Base-by-base conservation (phyloP, 2,888 invertebrate species). In the Hirudinaria manillensis region DNA sequence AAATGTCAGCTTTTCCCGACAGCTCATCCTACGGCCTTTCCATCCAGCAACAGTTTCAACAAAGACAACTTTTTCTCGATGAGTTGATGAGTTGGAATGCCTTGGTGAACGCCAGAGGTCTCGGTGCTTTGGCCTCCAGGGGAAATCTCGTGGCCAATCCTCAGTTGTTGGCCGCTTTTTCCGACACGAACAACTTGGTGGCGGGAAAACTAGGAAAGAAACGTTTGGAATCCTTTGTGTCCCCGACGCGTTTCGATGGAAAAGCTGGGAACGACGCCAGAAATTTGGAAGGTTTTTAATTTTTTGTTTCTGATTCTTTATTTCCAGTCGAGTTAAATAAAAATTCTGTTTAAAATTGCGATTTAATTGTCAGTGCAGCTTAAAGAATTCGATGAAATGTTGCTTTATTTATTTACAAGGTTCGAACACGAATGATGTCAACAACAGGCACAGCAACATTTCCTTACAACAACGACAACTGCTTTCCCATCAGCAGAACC, bases 51-150 rank as follows among this genome's bases (percentile, higher is more conserved):
- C 32, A 68, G n/a, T 34, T 34, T 32, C 68, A 68, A 6, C 68
- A 68, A n/a, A 3, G 36, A 34, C 68, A 68, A 34, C 68, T 34
- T 34, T 36, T 68, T n/a, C 36, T 68, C 34, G 68, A 68, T 16
- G 68, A 68, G 34, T 32, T 68, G n/a, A 29, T 68, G 68, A 68
- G 32, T 6, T 68, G 68, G 68, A 68, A 68, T 32, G 61, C 61
- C 24, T 2, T 61, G 29, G 61, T 45, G 13, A 45, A 45, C 10
- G 61, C 61, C 61, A 61, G 61, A 29, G 29, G 29, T 61, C 61
- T 61, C 61, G 19, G 61, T 10, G 24, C 61, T 61, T 10, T 61
- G 61, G 61, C 24, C 24, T 27, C 61, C 21, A 2, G 24, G 19
- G 61, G 24, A 24, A 61, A 29, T n/a, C 61, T 61, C 61, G 10